Conservation (phyloP, 2,888 invertebrate species). For the Gymnocheta viridis region DNA sequence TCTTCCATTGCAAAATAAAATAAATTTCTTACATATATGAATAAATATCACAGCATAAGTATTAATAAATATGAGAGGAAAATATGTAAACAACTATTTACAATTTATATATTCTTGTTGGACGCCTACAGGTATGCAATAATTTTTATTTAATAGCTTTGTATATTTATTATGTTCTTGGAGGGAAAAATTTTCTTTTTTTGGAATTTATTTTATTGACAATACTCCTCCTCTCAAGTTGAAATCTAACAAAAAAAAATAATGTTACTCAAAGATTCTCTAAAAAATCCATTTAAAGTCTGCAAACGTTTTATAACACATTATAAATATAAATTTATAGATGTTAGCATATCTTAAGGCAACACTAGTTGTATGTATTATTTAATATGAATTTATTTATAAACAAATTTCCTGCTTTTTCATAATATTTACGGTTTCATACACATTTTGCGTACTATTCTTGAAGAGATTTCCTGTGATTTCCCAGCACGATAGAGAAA, state of each 20-base stretch:
- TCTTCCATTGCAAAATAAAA: too few species aligned
- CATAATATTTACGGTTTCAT: slow-evolving; percentile 26
- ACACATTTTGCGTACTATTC: neutral
- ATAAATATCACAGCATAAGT: too few species aligned
- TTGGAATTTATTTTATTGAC: neutral
- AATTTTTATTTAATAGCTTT: slow-evolving; percentile 46
- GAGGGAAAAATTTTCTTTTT: too few species aligned
- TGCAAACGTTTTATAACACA: slow-evolving; percentile 56
- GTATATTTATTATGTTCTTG: neutral
- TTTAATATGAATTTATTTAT: slow-evolving; percentile 58
- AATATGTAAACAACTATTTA: neutral
- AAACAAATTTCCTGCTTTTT: slow-evolving; percentile 54
- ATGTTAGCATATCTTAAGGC: slow-evolving; percentile 65
- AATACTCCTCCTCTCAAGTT: neutral
- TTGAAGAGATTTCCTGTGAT: slow-evolving; percentile 24
- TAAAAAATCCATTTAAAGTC: slow-evolving; percentile 26
- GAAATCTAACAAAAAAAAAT: slow-evolving; percentile 13
- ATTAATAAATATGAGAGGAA: neutral
- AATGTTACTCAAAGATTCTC: neutral
- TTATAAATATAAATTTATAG: slow-evolving; percentile 55
- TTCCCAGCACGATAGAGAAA: neutral
- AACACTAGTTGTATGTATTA: slow-evolving; percentile 52
- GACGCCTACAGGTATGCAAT: slow-evolving; percentile 59
- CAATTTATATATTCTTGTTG: neutral
- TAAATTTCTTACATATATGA: too few species aligned